Evolutionary conservation across 2,797 vertebrate genomes (phyloP).

Genomic region (Onychomys arenicola): DNA sequence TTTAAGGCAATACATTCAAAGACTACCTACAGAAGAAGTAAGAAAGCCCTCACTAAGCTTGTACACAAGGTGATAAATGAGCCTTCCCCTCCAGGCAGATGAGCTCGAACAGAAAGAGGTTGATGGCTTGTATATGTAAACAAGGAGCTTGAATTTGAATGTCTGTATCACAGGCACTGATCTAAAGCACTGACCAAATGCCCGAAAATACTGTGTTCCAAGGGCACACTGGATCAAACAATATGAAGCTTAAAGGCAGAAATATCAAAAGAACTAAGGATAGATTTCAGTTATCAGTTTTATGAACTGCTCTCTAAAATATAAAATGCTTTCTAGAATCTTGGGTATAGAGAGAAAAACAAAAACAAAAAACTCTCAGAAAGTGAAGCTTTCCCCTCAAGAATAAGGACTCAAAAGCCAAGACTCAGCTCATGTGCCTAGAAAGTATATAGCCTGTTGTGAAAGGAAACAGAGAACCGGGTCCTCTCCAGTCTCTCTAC

Average conservation of each 20-base stretch:
- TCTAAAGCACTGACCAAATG: neutral
- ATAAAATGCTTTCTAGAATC: neutral
- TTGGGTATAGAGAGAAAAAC: neutral
- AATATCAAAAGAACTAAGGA: slow-evolving; percentile 1
- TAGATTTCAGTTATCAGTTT: neutral
- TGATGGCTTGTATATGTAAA: neutral
- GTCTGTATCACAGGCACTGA: neutral
- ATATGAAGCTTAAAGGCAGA: neutral
- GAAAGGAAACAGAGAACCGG: neutral
- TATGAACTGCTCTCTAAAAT: slow-evolving; percentile 7
- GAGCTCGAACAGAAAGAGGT: neutral
- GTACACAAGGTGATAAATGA: neutral
- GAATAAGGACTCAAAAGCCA: neutral
- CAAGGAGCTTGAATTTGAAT: neutral
- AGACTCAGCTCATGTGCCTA: neutral
- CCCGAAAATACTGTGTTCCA: slow-evolving; percentile 8
- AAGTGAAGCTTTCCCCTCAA: neutral
- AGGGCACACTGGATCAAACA: slow-evolving; percentile 40
- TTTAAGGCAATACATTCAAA: slow-evolving; percentile 49
- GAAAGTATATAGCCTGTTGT: neutral
- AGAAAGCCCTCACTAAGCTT: neutral
- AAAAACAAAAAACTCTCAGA: neutral
- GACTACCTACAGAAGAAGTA: neutral
- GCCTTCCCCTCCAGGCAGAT: neutral
- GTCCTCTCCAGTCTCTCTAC: neutral